Percentiles rank a stretch among this genome's conserved stretches.
Conservation (phyloP, 2,797 vertebrate species). For the Xenopus petersii region DNA sequence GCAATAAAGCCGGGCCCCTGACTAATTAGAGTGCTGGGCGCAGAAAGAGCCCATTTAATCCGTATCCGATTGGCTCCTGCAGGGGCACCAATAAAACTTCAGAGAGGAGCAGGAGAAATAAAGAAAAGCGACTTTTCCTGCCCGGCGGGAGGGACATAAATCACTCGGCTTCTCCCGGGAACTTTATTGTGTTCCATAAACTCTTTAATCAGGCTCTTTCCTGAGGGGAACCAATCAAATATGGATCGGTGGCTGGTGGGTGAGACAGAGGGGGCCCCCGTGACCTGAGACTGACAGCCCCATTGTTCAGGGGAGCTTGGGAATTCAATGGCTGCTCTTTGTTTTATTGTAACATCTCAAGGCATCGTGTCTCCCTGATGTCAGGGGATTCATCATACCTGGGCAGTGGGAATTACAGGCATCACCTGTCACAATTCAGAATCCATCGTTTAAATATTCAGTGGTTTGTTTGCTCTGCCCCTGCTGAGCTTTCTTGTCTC, state of each 20-base stretch:
- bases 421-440: no score
- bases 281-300: no score
- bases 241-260: not conserved
- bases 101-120: not conserved
- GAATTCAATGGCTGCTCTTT: no score
- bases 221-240: not conserved
- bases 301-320: no score
- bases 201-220: constrained; percentile 19
- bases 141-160: constrained; percentile 8
- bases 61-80: not conserved
- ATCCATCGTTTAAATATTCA: no score
- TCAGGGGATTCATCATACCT: not conserved
- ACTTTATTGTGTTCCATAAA: constrained; percentile 18
- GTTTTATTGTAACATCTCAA: no score
- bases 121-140: no score
- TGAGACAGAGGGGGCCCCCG: no score
- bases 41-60: no score
- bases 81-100: not conserved
- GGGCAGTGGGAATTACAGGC: no score
- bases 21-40: not conserved
- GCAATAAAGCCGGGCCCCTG: constrained; percentile 2
- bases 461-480: no score
- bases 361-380: not conserved
- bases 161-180: constrained; percentile 6
- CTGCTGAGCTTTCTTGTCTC: no score